Evolutionary conservation across 2,797 vertebrate species (phyloP), one percentile per base, ranked within the genome.

Genomic region (Pangasius macronema): DNA sequence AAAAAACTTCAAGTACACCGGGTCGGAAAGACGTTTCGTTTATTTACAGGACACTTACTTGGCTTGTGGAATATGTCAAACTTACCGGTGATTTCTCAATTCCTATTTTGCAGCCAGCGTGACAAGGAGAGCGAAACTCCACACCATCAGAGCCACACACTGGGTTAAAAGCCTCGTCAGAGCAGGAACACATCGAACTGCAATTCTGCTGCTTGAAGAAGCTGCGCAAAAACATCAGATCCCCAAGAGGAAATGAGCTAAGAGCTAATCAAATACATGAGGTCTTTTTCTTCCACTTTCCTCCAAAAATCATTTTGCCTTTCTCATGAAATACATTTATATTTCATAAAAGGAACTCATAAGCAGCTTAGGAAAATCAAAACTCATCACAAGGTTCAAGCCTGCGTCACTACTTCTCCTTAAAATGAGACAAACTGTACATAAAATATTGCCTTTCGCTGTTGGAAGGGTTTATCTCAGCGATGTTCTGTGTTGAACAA

Each of bases 111-210:
- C 98, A 99, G 86, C 98, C 98, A 0, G 98, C 98, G 0, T 96
- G 95, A 59, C 98, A 99, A 2, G 98, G 98, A 0, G 97, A 98
- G 83, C 91, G 91, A 92, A 97, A 99, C 75, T 99, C 98, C 0
- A 96, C 77, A 0, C 86, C 90, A 0, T 96, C 36, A 0, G 95
- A 94, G 1, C 97, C 96, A 0, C 98, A 99, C 24, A 99, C 92
- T 0, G 98, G 98, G 89, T 98, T 97, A 27, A 97, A 99, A 7
- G 91, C 92, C 0, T 94, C 92, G 0, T 22, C 0, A 0, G 95
- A 90, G 89, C 98, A 99, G 16, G 20, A 70, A 57, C 98, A 99
- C 0, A 1, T 49, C 0, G 57, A 11, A 42, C 30, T 94, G 63
- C 97, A 98, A 0, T 33, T 27, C 18, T 3, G 0, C 1, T 0